A percentile compares a stretch with the other conserved stretches of the same genome.
Evolutionary conservation across 2,113 vertebrate species (phyloP).

Genomic region (Emydocephalus ijimae): DNA sequence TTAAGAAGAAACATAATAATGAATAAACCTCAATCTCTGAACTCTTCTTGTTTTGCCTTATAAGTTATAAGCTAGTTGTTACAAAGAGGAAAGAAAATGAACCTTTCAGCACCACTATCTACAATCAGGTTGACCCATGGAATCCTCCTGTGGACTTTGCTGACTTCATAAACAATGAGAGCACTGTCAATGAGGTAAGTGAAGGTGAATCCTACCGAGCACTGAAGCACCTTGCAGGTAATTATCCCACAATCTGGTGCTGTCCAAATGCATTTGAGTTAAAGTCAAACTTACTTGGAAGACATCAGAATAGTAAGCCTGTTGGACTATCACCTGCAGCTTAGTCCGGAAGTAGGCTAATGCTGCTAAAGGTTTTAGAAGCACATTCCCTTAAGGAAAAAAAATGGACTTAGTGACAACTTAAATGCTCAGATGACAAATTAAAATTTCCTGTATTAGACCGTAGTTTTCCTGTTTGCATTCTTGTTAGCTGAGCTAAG

Average conservation of each 20-base stretch:
- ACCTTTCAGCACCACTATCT: constrained; percentile 80
- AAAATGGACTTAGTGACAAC: not conserved
- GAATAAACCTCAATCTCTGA: not conserved
- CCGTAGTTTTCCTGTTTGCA: not conserved
- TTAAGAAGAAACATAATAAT: not conserved
- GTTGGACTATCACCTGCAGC: not conserved
- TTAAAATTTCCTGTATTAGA: not conserved
- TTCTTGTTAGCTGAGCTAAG: not conserved
- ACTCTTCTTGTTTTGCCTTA: constrained; percentile 12
- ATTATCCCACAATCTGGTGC: not conserved
- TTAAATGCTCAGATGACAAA: not conserved
- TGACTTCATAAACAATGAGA: constrained; percentile 83
- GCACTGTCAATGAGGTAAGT: constrained; percentile 80
- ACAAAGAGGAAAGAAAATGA: constrained; percentile 85
- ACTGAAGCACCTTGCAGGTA: not conserved
- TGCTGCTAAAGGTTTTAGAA: not conserved
- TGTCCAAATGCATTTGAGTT: not conserved
- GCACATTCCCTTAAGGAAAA: not conserved
- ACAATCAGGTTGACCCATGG: constrained; percentile 87
- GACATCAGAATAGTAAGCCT: not conserved
- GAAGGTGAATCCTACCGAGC: fast-evolving
- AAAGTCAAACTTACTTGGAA: not conserved
- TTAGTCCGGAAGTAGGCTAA: not conserved
- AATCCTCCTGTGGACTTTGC: constrained; percentile 76
- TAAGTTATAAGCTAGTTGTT: constrained; percentile 86